These are phyloP conservation scores for Amblyornis subalaris DNA, from an alignment of 2,113 vertebrate species.

Conservation along the genomic window DNA sequence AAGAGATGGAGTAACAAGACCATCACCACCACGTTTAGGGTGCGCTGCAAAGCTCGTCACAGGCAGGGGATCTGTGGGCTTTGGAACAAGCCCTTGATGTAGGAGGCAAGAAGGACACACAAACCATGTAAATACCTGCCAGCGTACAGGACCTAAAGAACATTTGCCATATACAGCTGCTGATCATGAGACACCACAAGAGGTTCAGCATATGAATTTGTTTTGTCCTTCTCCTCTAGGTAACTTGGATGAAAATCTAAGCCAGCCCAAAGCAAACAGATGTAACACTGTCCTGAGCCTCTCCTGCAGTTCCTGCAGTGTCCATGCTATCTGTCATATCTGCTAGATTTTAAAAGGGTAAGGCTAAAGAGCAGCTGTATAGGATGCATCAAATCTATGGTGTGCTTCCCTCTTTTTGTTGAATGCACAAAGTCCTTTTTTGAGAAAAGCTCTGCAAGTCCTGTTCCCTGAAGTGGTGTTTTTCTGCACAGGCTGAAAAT, in stretches of 20 bases:
- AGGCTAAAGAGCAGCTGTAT: accelerated
- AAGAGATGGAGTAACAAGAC: background rate
- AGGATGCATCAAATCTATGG: accelerated
- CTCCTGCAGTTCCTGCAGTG: background rate
- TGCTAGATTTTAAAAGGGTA: background rate
- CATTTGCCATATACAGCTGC: background rate
- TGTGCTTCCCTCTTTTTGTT: background rate
- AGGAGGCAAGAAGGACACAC: background rate
- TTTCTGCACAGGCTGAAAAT: conserved; percentile 31
- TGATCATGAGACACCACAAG: background rate
- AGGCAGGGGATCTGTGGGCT: background rate
- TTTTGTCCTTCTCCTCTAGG: background rate
- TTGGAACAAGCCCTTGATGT: background rate
- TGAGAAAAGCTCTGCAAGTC: background rate
- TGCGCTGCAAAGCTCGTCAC: accelerated
- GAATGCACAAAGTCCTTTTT: background rate
- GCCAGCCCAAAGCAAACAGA: background rate
- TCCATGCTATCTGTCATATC: accelerated
- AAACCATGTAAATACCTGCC: background rate
- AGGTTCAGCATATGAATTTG: background rate
- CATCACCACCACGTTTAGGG: background rate
- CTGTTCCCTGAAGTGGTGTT: background rate
- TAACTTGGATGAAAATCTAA: background rate
- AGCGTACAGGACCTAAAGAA: background rate
- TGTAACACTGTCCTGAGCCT: background rate